Evolutionary conservation across 2,797 vertebrate species (phyloP), one percentile per base, ranked within the genome.

Genomic region (Danio tinwini): DNA sequence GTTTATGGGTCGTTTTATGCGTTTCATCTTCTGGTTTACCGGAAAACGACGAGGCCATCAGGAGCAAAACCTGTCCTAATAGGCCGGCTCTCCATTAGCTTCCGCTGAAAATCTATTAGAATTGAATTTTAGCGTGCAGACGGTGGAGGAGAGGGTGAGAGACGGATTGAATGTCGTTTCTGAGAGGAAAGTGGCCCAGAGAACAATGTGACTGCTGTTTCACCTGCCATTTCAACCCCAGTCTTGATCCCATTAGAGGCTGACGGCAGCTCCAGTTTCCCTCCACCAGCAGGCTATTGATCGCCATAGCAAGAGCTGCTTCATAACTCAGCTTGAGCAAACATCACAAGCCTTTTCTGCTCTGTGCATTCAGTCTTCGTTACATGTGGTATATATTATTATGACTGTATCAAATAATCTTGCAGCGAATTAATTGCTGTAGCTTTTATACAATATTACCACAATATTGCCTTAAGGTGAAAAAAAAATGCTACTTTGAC

Each of bases 231-330:
- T 84, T 84, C 81, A 73, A 83, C 81, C 87, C 75, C 69, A 80
- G 88, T 85, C 83, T 78, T 85, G 81, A 88, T 91, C 77, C 37
- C 82, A 89, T 89, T 90, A 74, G 45, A 73, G 59, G 86, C 83
- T 85, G 88, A 89, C 80, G 84, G 81, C 82, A 86, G 87, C 87
- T 67, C 52, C 71, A 83, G 85, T 89, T 90, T 87, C 88, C 79
- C 59, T 84, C 75, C 84, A 83, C 78, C 81, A 86, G 82, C 74
- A 65, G 82, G 84, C 84, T 87, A 88, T 88, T 89, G 87, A 88
- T 87, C 89, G 68, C 87, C 82, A 85, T 82, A 85, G 86, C 53
- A 85, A 83, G 83, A 77, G 86, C 84, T 87, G 86, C 55, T 78
- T 78, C 53, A 14, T 86, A 55, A 81, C 83, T 7, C 6, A 81